Evolutionary conservation across 2,797 vertebrate genomes (phyloP), one percentile per base, ranked within the genome.

Genomic region (Leptodactylus fallax): DNA sequence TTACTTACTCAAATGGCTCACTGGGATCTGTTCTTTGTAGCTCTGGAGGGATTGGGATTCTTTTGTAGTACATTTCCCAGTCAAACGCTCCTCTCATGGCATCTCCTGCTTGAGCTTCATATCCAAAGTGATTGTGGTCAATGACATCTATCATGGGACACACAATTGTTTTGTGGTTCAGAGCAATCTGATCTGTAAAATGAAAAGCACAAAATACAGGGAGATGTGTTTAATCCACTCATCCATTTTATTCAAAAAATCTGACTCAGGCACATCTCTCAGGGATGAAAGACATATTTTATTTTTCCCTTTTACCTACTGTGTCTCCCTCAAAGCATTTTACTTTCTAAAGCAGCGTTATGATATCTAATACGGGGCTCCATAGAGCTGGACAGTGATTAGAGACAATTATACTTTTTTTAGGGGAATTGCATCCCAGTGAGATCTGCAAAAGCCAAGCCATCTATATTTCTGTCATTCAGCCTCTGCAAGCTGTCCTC

Each of bases 31-130:
- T 90, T 76, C 95, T 94, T 92, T 97, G 96, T 87, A 97, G 95
- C 91, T 97, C 96, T 45, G 95, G 92, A 85, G 97, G 97, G 91
- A 97, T 97, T 76, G 97, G 97, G 51, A 97, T 97, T 91, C 96
- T 94, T 92, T 97, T 97, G 95, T 97, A 97, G 94, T 97, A 97
- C 97, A 97, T 97, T 93, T 97, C 97, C 97, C 97, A 97, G 95
- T 97, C 97, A 89, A 97, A 97, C 89, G 96, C 97, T 90, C 97
- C 97, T 90, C 97, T 92, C 96, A 97, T 97, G 92, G 97, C 96
- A 10, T 97, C 97, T 76, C 97, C 97, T 0, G 96, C 96, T 93
- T 97, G 97, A 0, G 96, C 96, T 93, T 97, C 96, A 23, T 97
- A 97, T 90, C 97, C 97, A 92, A 97, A 97, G 94, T 97, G 96